phyloP scores from a whole-genome alignment of 2,113 vertebrate genomes.

The Gallinago jamesoni region DNA sequence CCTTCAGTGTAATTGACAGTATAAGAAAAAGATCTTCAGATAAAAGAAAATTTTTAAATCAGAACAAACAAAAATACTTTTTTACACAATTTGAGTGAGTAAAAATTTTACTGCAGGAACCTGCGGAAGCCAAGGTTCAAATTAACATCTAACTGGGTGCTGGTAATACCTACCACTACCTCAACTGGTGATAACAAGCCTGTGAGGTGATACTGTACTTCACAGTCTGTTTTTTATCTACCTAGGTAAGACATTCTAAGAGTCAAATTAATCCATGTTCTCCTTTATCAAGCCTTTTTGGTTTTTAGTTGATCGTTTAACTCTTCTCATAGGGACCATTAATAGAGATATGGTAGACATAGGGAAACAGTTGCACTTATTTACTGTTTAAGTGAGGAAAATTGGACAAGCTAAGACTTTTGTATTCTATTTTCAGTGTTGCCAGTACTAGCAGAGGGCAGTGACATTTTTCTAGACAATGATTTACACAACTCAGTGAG shows the following conservation, averaged over 20 bases:
- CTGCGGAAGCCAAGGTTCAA: not conserved
- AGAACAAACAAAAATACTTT: not conserved
- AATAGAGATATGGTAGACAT: fast-evolving
- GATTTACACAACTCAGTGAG: not conserved
- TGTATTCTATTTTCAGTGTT: not conserved
- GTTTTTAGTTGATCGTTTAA: not conserved
- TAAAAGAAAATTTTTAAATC: not conserved
- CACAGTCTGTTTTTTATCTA: not conserved
- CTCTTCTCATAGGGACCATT: not conserved
- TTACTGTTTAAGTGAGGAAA: not conserved
- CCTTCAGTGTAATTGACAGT: not conserved
- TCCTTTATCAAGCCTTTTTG: not conserved
- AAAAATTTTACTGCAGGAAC: not conserved
- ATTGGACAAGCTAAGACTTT: not conserved
- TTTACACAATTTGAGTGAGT: not conserved
- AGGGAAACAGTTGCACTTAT: not conserved
- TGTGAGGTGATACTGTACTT: not conserved
- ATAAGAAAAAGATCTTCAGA: not conserved
- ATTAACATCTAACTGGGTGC: not conserved
- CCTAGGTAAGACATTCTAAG: not conserved
- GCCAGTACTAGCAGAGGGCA: not conserved
- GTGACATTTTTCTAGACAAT: not conserved
- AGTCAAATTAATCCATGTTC: not conserved
- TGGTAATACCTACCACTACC: not conserved
- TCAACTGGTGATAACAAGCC: not conserved